These are phyloP conservation scores for Caradrina kadenii DNA, from an alignment of 2,888 invertebrate genomes.

Conservation along the genomic window DNA sequence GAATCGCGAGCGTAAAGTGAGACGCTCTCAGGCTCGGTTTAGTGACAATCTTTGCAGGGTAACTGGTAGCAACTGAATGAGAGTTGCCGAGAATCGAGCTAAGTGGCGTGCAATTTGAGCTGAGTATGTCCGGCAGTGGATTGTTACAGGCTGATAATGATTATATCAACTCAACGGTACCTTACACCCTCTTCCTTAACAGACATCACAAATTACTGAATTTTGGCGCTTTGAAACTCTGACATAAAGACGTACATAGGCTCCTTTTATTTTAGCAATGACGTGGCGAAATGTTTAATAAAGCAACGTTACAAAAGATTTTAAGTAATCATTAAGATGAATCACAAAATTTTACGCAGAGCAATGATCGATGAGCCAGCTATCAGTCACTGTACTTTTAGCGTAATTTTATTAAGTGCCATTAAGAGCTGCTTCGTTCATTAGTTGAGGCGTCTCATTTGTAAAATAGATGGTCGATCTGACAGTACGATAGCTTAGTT, in stretches of 20 bases:
- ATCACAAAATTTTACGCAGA: neutral
- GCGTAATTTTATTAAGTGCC: slow-evolving; percentile 37
- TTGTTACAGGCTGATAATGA: too few species aligned
- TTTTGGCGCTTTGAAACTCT: neutral
- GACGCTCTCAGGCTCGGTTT: too few species aligned
- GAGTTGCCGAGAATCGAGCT: too few species aligned
- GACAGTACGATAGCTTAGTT: too few species aligned
- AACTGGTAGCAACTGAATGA: too few species aligned
- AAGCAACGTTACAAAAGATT: slow-evolving; percentile 14
- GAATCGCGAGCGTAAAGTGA: too few species aligned
- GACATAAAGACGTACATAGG: neutral
- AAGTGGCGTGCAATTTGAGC: too few species aligned
- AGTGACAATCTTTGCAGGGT: too few species aligned
- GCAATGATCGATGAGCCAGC: slow-evolving; percentile 27
- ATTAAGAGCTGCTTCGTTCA: slow-evolving; percentile 5
- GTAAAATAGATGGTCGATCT: neutral
- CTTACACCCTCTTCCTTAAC: neutral
- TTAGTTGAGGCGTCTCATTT: slow-evolving; percentile 17
- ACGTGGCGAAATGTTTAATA: neutral
- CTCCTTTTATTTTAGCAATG: neutral
- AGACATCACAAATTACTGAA: too few species aligned
- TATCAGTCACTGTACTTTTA: slow-evolving; percentile 18
- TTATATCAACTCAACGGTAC: too few species aligned
- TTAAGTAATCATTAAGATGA: slow-evolving; percentile 3
- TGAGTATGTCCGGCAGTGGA: too few species aligned